Evolutionary conservation across 1,140 invertebrate species (phyloP), one percentile per base, ranked within the genome.

Genomic region (Wasmannia auropunctata): DNA sequence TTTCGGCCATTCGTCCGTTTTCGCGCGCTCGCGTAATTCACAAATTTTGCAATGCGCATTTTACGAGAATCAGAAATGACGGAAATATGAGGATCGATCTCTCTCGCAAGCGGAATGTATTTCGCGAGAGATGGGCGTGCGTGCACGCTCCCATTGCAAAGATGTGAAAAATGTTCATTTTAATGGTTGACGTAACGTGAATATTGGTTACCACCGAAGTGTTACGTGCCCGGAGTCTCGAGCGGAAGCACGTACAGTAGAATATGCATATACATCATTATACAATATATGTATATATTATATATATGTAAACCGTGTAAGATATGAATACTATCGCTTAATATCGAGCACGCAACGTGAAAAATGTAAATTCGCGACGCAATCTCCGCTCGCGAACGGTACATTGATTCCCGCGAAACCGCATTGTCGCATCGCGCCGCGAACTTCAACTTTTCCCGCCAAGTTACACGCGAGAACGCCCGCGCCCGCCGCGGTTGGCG

Each of bases 131-230:
- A 60, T 22, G 43, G n/a, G n/a, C n/a, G 67, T 76, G 54, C 76
- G 63, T 51, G 40, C 40, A 56, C 40, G 69, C 22, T 77, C 25
- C 87, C 74, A 22, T 84, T 76, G 46, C 49, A 46, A 49, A 81
- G 87, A 88, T 89, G 91, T 86, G 62, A 92, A 87, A 92, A 93
- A 92, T 92, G 90, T 92, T 92, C 91, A 91, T 93, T 93, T 92
- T 92, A 92, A 92, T 93, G 92, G 87, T 89, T 93, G 91, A 93
- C 90, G 88, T 92, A 91, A 89, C 91, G 85, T 62, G 77, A 87
- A 80, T 92, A 92, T 92, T 89, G 91, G 91, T 92, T 93, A 91
- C 91, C 87, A 69, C 70, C 86, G 85, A 87, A 87, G 86, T 75
- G 79, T 74, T 92, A 92, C 91, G 91, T 93, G 92, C 75, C 28